phyloP scores from a whole-genome alignment of 2,888 invertebrate genomes.

The Epinotia bilunana region DNA sequence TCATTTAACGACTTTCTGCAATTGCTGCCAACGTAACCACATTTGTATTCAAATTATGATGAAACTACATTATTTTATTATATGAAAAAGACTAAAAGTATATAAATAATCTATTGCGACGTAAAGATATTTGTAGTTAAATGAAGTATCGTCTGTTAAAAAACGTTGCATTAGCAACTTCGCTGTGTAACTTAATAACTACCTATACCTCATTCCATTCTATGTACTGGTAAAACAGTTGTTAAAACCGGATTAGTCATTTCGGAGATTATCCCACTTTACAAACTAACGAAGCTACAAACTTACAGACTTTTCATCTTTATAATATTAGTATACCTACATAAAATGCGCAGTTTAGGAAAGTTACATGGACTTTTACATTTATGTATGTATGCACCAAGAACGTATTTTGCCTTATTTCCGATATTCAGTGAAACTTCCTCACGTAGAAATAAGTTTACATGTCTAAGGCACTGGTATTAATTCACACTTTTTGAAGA shows the following conservation, averaged over 20 bases:
- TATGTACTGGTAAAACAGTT: too few species aligned
- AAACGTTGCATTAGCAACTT: background rate
- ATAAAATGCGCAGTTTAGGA: too few species aligned
- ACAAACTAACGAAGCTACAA: background rate
- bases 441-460: background rate
- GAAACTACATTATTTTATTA: background rate
- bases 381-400: too few species aligned
- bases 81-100: too few species aligned
- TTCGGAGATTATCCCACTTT: too few species aligned
- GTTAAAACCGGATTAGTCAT: too few species aligned
- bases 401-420: background rate
- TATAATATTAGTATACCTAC: too few species aligned
- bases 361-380: background rate
- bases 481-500: too few species aligned
- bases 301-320: too few species aligned
- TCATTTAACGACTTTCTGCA: conserved; percentile 12
- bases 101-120: background rate
- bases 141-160: background rate
- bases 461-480: too few species aligned
- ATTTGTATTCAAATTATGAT: conserved; percentile 1
- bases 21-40: background rate
- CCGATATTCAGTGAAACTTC: background rate
- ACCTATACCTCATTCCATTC: too few species aligned
- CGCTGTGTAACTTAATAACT: background rate
- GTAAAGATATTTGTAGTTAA: background rate